A percentile compares a stretch with the other conserved stretches of the same genome.
phyloP scores from a whole-genome alignment of 2,888 invertebrate species.

The Rhamphomyia laevipes region DNA sequence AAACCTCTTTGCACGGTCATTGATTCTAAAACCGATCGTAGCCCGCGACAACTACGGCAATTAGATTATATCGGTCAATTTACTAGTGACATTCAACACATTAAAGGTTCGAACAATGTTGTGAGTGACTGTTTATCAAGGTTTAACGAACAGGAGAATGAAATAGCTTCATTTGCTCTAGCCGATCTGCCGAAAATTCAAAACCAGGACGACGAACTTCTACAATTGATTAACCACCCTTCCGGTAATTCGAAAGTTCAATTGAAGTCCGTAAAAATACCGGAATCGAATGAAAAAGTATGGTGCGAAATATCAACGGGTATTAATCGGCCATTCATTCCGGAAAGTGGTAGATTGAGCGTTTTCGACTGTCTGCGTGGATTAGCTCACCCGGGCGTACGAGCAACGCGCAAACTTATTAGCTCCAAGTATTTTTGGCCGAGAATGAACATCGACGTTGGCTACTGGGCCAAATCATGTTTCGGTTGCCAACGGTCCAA shows the following conservation, averaged over 20 bases:
- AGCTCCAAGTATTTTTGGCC: constrained; percentile 7
- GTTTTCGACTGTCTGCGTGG: neutral
- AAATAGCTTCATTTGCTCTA: neutral
- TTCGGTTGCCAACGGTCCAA: neutral
- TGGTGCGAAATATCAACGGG: neutral
- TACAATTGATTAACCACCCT: neutral
- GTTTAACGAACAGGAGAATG: neutral
- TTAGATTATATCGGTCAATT: constrained; percentile 20
- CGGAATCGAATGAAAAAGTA: neutral
- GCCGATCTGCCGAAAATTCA: neutral
- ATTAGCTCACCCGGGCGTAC: neutral
- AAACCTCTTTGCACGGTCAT: constrained; percentile 25
- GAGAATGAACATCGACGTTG: constrained; percentile 2
- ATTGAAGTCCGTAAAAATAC: neutral
- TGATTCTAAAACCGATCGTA: constrained; percentile 16
- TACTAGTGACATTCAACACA: constrained; percentile 2
- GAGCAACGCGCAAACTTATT: constrained; percentile 7
- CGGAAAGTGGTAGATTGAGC: neutral
- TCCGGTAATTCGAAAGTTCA: too few relatives aligned
- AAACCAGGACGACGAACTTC: neutral
- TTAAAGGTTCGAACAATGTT: constrained; percentile 1
- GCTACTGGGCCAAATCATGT: neutral
- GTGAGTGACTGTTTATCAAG: constrained; percentile 5
- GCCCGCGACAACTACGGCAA: constrained; percentile 25
- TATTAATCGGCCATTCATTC: constrained; percentile 11